Conservation (phyloP, 2,888 invertebrate genomes). For the Electrophaes corylata region DNA sequence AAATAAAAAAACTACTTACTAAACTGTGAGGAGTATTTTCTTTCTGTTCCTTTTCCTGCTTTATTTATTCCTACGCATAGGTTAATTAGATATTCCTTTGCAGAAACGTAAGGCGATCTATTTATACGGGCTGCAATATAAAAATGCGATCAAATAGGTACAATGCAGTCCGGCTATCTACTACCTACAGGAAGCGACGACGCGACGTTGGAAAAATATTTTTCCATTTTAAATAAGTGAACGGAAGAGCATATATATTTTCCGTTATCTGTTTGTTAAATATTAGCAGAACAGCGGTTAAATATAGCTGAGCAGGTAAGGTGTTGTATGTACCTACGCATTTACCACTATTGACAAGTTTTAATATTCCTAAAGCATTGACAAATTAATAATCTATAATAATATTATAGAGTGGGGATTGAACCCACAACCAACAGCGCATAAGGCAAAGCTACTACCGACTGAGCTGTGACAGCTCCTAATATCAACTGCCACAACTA, state of each 20-base stretch:
- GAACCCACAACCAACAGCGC: too few relatives aligned
- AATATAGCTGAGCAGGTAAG: constrained; percentile 56
- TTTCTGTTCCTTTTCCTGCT: too few relatives aligned
- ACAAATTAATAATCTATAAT: too few relatives aligned
- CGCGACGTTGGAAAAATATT: constrained; percentile 76
- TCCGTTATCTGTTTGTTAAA: constrained; percentile 80
- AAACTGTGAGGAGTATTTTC: too few relatives aligned
- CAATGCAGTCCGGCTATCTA: constrained; percentile 45
- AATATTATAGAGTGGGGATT: too few relatives aligned
- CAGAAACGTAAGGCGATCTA: constrained; percentile 33
- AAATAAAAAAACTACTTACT: too few relatives aligned
- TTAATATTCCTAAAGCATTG: too few relatives aligned
- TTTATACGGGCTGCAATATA: constrained; percentile 38
- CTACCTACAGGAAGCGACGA: constrained; percentile 47
- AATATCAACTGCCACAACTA: too few relatives aligned
- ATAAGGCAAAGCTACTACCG: too few relatives aligned
- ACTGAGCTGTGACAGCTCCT: too few relatives aligned
- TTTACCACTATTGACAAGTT: too few relatives aligned
- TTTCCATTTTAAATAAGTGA: constrained; percentile 81
- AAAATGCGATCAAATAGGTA: constrained; percentile 42
- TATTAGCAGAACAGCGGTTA: constrained; percentile 55
- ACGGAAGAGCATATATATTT: constrained; percentile 74
- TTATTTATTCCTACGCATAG: constrained; percentile 1
- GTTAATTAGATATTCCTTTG: constrained; percentile 21
- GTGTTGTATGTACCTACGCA: not conserved